These are phyloP conservation scores for Drosophila limbata DNA, from an alignment of 2,888 invertebrate genomes.

Conservation along the genomic window DNA sequence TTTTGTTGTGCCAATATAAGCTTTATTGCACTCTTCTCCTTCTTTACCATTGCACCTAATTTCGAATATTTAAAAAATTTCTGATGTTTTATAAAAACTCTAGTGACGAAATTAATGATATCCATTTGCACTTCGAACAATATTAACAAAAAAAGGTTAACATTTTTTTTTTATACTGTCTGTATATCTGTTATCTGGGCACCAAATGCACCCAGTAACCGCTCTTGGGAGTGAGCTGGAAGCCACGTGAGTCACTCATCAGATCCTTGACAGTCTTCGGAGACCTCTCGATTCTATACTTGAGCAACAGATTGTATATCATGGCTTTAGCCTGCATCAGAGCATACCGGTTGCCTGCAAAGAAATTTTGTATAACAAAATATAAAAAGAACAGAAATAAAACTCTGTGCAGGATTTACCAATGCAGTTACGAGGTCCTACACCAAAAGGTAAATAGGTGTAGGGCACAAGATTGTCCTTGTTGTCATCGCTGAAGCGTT, in stretches of 20 bases:
- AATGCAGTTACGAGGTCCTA: constrained; percentile 88
- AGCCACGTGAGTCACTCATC: constrained; percentile 57
- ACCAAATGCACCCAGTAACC: constrained; percentile 79
- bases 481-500: constrained; percentile 87
- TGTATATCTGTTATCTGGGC: no score
- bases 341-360: constrained; percentile 73
- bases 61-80: no score
- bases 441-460: constrained; percentile 87
- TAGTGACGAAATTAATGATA: no score
- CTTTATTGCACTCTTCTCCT: no score
- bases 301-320: constrained; percentile 68
- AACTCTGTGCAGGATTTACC: constrained; percentile 79
- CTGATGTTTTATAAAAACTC: no score
- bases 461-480: constrained; percentile 85
- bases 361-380: background rate
- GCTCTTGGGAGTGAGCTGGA: constrained; percentile 60
- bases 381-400: no score
- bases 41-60: no score
- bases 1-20: no score
- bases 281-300: constrained; percentile 69
- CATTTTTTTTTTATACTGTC: no score
- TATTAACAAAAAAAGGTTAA: no score
- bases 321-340: constrained; percentile 78
- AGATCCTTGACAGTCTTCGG: constrained; percentile 68
- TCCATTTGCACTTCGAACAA: no score